Conservation (phyloP, 2,888 invertebrate genomes). For the Anthophora plumipes region DNA sequence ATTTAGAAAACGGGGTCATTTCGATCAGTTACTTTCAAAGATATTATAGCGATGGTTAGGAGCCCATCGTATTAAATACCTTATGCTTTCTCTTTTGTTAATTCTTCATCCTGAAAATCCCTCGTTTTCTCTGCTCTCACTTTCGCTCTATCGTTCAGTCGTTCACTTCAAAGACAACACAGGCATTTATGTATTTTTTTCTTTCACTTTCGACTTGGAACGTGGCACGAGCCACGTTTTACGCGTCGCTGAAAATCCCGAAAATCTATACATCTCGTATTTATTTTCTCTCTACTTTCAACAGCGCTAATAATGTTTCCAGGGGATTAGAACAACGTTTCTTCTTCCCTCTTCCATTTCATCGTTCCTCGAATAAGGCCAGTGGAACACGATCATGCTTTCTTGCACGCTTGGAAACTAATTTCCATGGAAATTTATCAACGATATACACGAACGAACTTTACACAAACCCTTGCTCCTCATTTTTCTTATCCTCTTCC, state of each 20-base stretch:
- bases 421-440: slow-evolving; percentile 38
- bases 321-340: not conserved
- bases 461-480: not conserved
- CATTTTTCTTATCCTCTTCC: not conserved
- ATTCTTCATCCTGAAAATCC: slow-evolving; percentile 14
- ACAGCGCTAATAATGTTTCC: not conserved
- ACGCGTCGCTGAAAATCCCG: slow-evolving; percentile 23
- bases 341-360: not conserved
- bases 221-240: not conserved
- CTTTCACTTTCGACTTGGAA: slow-evolving; percentile 23
- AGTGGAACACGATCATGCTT: not conserved
- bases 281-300: not conserved
- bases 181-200: not conserved
- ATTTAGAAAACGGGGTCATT: not conserved
- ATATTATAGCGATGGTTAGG: not conserved
- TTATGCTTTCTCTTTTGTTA: slow-evolving; percentile 35
- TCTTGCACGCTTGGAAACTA: not conserved
- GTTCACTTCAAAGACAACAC: slow-evolving; percentile 7
- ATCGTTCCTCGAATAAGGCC: not conserved
- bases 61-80: slow-evolving; percentile 7
- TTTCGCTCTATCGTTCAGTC: slow-evolving; percentile 34
- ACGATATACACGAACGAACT: not conserved
- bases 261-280: not conserved
- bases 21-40: slow-evolving; percentile 11
- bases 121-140: slow-evolving; percentile 21